These are phyloP conservation scores for Trogon surrucura DNA, from an alignment of 2,113 vertebrate genomes.

Conservation along the genomic window DNA sequence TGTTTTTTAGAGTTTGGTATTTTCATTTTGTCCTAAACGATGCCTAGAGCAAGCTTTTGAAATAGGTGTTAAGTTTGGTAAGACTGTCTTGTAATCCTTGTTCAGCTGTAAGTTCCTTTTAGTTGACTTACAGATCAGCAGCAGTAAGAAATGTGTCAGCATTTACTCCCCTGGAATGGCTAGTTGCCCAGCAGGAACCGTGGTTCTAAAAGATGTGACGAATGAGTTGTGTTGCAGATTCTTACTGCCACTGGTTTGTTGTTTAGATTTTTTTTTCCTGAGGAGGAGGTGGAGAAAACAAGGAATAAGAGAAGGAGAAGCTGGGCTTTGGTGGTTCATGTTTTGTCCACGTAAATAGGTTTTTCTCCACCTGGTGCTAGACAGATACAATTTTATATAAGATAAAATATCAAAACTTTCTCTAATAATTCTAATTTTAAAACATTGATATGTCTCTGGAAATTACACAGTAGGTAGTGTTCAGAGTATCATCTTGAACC, in stretches of 20 bases:
- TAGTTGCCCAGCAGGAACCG: background rate
- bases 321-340: background rate
- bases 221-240: background rate
- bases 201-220: background rate
- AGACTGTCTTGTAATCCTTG: background rate
- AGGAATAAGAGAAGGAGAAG: background rate
- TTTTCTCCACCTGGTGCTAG: background rate
- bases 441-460: background rate
- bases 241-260: background rate
- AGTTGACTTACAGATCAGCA: background rate
- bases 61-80: background rate
- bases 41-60: background rate
- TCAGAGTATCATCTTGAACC: background rate
- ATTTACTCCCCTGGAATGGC: background rate
- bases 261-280: background rate
- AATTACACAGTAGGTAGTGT: background rate
- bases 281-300: background rate
- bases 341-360: background rate
- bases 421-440: background rate
- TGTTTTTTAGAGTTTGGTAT: background rate
- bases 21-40: background rate
- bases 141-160: background rate
- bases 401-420: background rate
- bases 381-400: background rate
- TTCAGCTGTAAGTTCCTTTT: background rate